These are phyloP conservation scores for Heterodera carotae DNA, from an alignment of 1,140 invertebrate genomes.

Conservation along the genomic window DNA sequence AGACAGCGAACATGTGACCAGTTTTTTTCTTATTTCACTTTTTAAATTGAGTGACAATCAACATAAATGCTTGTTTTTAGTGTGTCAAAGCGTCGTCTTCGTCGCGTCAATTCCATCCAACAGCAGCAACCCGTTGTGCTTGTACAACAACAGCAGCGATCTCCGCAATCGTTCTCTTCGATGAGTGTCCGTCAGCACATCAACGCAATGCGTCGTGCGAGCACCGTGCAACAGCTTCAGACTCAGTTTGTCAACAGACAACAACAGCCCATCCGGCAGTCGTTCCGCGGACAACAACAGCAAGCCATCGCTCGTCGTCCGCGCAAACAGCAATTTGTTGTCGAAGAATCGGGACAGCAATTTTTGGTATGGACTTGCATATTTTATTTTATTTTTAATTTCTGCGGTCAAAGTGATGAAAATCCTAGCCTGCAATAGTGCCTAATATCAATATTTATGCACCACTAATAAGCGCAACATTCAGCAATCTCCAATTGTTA, in stretches of 20 bases:
- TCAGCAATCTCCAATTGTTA: background rate
- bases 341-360: background rate
- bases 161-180: background rate
- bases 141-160: background rate
- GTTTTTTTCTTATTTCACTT: background rate
- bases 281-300: background rate
- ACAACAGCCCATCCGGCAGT: background rate
- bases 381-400: no score
- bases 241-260: conserved; percentile 19
- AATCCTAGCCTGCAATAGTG: no score
- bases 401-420: no score
- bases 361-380: background rate
- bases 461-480: no score
- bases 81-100: background rate
- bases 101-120: background rate
- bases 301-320: background rate
- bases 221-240: conserved; percentile 19
- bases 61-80: conserved; percentile 17
- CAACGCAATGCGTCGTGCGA: conserved; percentile 30
- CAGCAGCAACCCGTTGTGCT: background rate
- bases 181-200: conserved; percentile 30
- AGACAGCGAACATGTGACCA: background rate
- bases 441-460: no score
- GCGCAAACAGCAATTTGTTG: background rate
- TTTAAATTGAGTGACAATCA: background rate